These are phyloP conservation scores for Labeo catla DNA, from an alignment of 2,113 vertebrate species.

Conservation along the genomic window DNA sequence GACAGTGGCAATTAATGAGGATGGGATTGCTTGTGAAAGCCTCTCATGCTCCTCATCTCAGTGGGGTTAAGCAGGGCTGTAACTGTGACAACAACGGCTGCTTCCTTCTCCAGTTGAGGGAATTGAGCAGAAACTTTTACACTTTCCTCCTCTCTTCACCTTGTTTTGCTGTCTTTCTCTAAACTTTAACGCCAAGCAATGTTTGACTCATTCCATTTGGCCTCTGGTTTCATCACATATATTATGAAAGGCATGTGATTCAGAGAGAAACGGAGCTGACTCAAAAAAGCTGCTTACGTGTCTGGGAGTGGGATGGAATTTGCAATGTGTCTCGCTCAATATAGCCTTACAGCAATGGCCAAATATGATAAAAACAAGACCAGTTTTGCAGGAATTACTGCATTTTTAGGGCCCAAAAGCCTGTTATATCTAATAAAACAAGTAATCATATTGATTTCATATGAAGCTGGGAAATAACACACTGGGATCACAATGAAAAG, in stretches of 20 bases:
- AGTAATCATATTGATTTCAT: neutral
- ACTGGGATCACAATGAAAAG: neutral
- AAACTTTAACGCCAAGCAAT: conserved; percentile 47
- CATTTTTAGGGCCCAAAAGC: neutral
- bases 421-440: neutral
- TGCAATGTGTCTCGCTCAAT: conserved; percentile 48
- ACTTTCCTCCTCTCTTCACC: conserved; percentile 7
- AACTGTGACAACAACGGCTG: conserved; percentile 5
- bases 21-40: conserved; percentile 37
- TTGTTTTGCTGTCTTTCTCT: neutral
- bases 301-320: conserved; percentile 49
- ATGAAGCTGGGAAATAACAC: neutral
- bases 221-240: conserved; percentile 60
- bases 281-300: conserved; percentile 56
- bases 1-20: conserved; percentile 29
- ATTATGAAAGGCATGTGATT: conserved; percentile 66
- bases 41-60: conserved; percentile 17
- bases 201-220: conserved; percentile 59
- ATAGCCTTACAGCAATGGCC: conserved; percentile 21
- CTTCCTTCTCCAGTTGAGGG: conserved; percentile 7
- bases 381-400: neutral
- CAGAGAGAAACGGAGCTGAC: conserved; percentile 59
- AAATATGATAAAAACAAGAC: neutral
- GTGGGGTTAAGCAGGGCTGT: conserved; percentile 26
- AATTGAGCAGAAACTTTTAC: neutral